A percentile compares a stretch with the other conserved stretches of the same genome.
Evolutionary conservation across 64 coral and sea anemone genomes (phyloP).

Genomic region (Cladopsammia gracilis): DNA sequence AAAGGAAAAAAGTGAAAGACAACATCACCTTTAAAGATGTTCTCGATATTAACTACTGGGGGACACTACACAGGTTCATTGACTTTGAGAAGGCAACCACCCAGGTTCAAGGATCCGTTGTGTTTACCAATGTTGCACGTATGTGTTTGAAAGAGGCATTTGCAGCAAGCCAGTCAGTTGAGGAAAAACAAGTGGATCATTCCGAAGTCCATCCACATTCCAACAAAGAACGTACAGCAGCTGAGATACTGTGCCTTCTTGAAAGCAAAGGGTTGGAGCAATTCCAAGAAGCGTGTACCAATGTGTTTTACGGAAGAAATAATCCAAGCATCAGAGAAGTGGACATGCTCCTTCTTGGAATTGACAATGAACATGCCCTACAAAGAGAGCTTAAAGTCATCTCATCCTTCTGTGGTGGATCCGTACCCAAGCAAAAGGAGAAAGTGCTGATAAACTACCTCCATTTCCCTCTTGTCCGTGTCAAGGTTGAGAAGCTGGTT

Average conservation of each 20-base stretch:
- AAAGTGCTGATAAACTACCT: background rate
- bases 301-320: background rate
- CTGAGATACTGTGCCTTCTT: constrained; percentile 3
- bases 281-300: constrained; percentile 6
- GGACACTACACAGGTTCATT: background rate
- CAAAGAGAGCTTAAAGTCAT: background rate
- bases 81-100: background rate
- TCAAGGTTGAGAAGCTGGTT: background rate
- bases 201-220: background rate
- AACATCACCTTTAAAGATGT: constrained; percentile 1
- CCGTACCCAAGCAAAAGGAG: background rate
- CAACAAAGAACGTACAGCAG: background rate
- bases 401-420: background rate
- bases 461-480: constrained; percentile 7
- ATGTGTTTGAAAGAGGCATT: background rate
- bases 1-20: background rate
- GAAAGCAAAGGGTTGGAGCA: background rate
- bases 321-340: background rate
- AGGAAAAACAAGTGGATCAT: background rate
- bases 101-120: background rate
- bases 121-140: constrained; percentile 11
- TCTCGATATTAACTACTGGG: constrained; percentile 24
- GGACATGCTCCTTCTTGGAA: background rate
- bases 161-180: background rate
- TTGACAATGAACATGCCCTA: background rate